Evolutionary conservation across 1,140 invertebrate genomes (phyloP), one percentile per base, ranked within the genome.

Genomic region (Lithobius niger): DNA sequence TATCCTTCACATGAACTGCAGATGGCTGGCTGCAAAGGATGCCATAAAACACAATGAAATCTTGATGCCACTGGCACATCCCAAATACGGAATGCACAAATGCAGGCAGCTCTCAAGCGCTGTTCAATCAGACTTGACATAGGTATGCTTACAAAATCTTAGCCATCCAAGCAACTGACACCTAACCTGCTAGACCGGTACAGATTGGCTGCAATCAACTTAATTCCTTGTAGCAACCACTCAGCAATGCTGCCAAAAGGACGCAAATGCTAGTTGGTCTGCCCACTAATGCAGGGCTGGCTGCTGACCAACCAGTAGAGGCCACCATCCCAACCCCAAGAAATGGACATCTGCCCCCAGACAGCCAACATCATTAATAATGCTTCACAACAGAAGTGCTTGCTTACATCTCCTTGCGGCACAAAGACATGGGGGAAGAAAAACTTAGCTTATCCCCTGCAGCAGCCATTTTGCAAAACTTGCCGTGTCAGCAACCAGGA

Each of bases 201-300:
- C 43, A 45, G 43, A 45, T 45, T 45, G 18, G 43, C 43, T 45
- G 16, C 43, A 45, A 45, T 45, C 43, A 45, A 4, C 43, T 45
- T 45, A 36, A 36, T 36, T 10, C 6, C n/a, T 36, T n/a, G 6
- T 36, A 36, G 6, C n/a, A 10, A n/a, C 31, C n/a, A 36, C 31
- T n/a, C 6, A 36, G 6, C 31, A 36, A 6, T 36, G n/a, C 31
- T n/a, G n/a, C n/a, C 31, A 6, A 36, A 36, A n/a, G n/a, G 31
- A n/a, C n/a, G 31, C 6, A 10, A n/a, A n/a, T 10, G 6, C n/a
- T 6, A 10, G 31, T 36, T n/a, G n/a, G n/a, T n/a, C 31, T 36
- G 31, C n/a, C 31, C n/a, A n/a, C n/a, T n/a, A 10, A 36, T n/a
- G 31, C n/a, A n/a, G 31, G 6, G 6, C n/a, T 6, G 31, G 31